Base-by-base conservation (phyloP, 92 coral and sea anemone genomes). In the Siderastrea radians region DNA sequence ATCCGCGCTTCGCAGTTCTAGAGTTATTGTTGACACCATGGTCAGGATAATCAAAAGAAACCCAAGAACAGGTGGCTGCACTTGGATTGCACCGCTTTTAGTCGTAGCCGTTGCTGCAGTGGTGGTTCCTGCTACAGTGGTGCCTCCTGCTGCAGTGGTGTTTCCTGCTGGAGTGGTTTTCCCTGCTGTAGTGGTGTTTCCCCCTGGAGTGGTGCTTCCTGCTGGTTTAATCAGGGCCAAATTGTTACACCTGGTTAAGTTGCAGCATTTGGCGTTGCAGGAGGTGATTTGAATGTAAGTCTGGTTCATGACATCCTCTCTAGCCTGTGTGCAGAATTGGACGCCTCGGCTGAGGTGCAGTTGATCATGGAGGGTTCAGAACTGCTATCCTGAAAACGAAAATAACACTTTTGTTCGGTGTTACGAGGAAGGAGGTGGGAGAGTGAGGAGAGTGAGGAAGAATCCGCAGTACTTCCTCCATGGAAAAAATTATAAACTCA, bases 261-360 rank as follows among this genome's bases (percentile, higher is more conserved):
- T 14, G 3, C 75, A 80, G 75, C 84, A 80, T 2, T 12, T 16
- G 12, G 50, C 19, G 74, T 7, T 19, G 38, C 84, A 80, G 74
- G 75, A 17, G 7, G 0, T 14, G 12, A 80, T 12, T 5, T 51
- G 17, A 7, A 5, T 0, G 2, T 60, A 46, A 1, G 3, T 0
- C 10, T 0, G 1, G 1, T 1, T 1, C 2, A 26, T 6, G 13
- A 53, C n/a, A 59, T 64, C n/a, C 46, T 0, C 16, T 17, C 70
- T n/a, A 2, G 72, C 72, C 10, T 49, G 61, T 0, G 16, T 10
- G 14, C 83, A 79, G 73, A 79, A n/a, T n/a, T 7, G 15, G 7
- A 5, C 6, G 7, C 47, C 44, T 79, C 6, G 38, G 5, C 1
- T 7, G 15, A 2, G 38, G 75, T 19, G 64, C 84, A 80, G 64